phyloP scores from a whole-genome alignment of 2,888 invertebrate species.

The Pimpla rufipes region DNA sequence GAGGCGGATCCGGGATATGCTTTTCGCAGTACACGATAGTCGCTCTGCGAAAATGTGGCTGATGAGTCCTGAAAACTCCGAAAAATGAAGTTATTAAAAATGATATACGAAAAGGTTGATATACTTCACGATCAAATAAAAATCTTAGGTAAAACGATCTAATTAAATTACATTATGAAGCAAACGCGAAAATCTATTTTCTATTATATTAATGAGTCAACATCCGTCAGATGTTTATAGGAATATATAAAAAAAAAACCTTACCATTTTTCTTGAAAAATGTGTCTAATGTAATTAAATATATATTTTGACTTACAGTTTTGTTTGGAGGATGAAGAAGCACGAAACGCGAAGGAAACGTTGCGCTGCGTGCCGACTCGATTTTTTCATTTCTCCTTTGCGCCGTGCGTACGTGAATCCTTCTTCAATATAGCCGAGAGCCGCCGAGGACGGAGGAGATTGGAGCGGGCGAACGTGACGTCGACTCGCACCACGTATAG shows the following conservation, averaged over 20 bases:
- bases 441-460: constrained; percentile 64
- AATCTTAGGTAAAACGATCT: no score
- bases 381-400: constrained; percentile 27
- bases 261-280: no score
- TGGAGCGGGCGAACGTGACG: constrained; percentile 66
- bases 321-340: neutral
- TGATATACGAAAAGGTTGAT: no score
- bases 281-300: no score
- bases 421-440: constrained; percentile 72
- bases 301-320: no score
- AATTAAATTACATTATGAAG: no score
- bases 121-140: no score
- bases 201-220: no score
- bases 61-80: neutral
- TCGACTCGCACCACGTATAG: constrained; percentile 67
- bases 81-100: no score
- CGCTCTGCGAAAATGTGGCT: neutral
- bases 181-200: no score
- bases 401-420: constrained; percentile 54
- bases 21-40: neutral
- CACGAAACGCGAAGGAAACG: neutral
- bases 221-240: no score
- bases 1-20: neutral
- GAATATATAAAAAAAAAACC: no score
- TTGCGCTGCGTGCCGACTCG: neutral